Conservation (phyloP, 1,140 invertebrate genomes). For the Radopholus similis region DNA sequence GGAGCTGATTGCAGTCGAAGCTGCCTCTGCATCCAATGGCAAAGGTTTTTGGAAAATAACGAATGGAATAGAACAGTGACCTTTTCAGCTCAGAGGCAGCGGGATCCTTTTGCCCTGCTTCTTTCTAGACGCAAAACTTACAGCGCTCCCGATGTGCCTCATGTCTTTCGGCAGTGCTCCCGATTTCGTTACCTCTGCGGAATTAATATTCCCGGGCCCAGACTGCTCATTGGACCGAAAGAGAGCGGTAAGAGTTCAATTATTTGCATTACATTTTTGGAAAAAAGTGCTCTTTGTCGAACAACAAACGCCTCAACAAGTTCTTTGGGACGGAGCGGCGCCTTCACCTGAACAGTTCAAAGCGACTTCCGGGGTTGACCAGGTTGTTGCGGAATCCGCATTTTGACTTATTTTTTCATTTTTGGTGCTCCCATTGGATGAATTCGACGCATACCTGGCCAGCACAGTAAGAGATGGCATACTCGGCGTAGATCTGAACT, state of each 20-base stretch:
- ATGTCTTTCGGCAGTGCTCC: constrained; percentile 49
- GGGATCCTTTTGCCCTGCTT: constrained; percentile 3
- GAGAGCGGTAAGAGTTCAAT: neutral
- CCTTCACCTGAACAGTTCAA: neutral
- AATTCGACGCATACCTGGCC: constrained; percentile 34
- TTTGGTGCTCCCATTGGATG: constrained; percentile 29
- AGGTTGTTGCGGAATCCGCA: constrained; percentile 8
- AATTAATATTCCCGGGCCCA: constrained; percentile 23
- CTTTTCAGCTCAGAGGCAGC: neutral
- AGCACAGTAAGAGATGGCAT: constrained; percentile 1
- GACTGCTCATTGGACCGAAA: constrained; percentile 34
- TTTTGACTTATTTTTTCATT: constrained; percentile 10
- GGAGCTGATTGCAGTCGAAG: neutral
- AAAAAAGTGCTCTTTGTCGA: constrained; percentile 37
- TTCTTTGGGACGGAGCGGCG: constrained; percentile 45
- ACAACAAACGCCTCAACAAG: constrained; percentile 30
- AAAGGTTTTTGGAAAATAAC: neutral
- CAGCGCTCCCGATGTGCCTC: constrained; percentile 52
- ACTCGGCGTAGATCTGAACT: constrained; percentile 10
- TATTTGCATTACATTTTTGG: neutral
- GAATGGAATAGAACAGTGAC: neutral
- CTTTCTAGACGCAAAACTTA: constrained; percentile 1
- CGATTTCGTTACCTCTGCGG: constrained; percentile 51
- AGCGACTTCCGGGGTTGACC: constrained; percentile 19
- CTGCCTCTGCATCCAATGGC: neutral